A percentile compares a stretch with the other conserved stretches of the same genome.
Conservation (phyloP, 2,797 vertebrate species). For the Kryptolebias ocellatus region DNA sequence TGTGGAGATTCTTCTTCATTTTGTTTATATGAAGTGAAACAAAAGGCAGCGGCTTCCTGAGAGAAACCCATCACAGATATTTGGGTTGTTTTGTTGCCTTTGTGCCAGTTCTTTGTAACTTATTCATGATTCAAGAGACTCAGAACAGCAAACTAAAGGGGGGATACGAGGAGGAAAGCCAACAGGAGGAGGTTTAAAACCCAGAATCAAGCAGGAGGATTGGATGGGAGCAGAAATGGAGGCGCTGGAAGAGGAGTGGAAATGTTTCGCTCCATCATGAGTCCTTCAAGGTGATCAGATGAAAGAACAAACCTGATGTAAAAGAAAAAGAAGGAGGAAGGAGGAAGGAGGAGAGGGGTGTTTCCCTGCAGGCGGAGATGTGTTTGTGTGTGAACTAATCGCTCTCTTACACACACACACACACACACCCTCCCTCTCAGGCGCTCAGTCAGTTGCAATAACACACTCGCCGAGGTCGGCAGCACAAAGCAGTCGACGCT, state of each 20-base stretch:
- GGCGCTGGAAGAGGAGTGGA: slow-evolving; percentile 2
- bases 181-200: slow-evolving; percentile 47
- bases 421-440: slow-evolving; percentile 31
- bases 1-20: not conserved
- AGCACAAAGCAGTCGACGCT: slow-evolving; percentile 67
- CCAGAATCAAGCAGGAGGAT: slow-evolving; percentile 22
- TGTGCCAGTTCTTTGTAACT: slow-evolving; percentile 55
- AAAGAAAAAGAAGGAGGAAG: slow-evolving; percentile 28
- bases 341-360: slow-evolving; percentile 43
- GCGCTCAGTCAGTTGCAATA: slow-evolving; percentile 60
- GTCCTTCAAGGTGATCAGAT: slow-evolving; percentile 45
- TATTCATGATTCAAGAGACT: slow-evolving; percentile 70
- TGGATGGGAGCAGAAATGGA: not conserved
- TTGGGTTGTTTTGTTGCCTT: slow-evolving; percentile 35
- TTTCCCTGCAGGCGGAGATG: slow-evolving; percentile 69
- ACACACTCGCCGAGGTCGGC: slow-evolving; percentile 60
- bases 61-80: slow-evolving; percentile 26
- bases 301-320: slow-evolving; percentile 36
- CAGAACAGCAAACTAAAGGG: slow-evolving; percentile 33
- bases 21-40: not conserved
- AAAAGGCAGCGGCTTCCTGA: not conserved
- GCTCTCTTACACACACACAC: slow-evolving; percentile 30
- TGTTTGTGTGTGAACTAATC: slow-evolving; percentile 64
- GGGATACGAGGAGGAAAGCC: slow-evolving; percentile 13
- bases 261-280: slow-evolving; percentile 21